phyloP scores from a whole-genome alignment of 2,888 invertebrate species.

The Punctoribates punctum region DNA sequence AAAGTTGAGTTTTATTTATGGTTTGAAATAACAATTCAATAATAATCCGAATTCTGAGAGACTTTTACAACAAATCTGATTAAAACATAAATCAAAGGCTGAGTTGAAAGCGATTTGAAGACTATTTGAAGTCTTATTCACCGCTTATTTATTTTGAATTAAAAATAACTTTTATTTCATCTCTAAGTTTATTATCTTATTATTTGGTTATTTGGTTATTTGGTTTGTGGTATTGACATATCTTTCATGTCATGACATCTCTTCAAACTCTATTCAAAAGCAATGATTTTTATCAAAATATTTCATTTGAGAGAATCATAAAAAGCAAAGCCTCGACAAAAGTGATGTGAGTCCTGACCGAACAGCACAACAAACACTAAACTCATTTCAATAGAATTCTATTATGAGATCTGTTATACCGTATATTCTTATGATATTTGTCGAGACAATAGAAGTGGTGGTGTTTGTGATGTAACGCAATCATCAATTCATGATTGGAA shows the following conservation, averaged over 20 bases:
- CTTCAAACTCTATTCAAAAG: constrained; percentile 18
- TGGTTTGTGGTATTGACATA: constrained; percentile 29
- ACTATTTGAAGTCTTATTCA: background rate
- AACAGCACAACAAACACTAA: constrained; percentile 8
- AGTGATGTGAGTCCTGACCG: background rate
- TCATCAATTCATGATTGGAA: constrained; percentile 17
- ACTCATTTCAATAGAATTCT: constrained; percentile 8
- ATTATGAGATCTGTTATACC: background rate
- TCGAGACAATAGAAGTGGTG: background rate
- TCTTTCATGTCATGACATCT: constrained; percentile 30
- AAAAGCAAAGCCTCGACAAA: background rate
- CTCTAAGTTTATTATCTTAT: constrained; percentile 16
- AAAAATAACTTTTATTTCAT: background rate
- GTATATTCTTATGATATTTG: background rate
- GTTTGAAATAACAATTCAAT: no score
- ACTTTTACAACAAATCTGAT: no score
- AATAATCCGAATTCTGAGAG: no score
- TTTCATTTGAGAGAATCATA: background rate
- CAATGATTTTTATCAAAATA: background rate
- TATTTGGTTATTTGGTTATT: no score
- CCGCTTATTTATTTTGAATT: background rate
- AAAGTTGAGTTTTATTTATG: no score
- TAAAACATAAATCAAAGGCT: background rate
- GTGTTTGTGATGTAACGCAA: background rate
- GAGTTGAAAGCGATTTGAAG: background rate